A percentile compares a stretch with the other conserved stretches of the same genome.
phyloP scores from a whole-genome alignment of 2,113 vertebrate species.

The Gobius niger region DNA sequence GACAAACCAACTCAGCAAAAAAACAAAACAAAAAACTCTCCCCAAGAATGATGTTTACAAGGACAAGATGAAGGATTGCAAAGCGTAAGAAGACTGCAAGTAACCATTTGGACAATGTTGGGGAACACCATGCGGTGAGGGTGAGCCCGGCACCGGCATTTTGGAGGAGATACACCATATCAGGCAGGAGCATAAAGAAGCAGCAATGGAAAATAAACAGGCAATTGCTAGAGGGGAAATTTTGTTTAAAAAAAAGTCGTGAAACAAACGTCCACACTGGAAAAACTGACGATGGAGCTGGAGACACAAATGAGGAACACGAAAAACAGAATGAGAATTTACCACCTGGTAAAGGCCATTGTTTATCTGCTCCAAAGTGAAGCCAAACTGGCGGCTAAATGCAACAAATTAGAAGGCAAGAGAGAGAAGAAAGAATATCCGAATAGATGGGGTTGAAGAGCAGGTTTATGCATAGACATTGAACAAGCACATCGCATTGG shows the following conservation, averaged over 20 bases:
- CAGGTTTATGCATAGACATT: background rate
- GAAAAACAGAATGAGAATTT: too few species aligned
- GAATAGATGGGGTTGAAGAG: background rate
- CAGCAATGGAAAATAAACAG: too few species aligned
- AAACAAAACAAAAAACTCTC: too few species aligned
- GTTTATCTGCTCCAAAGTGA: background rate
- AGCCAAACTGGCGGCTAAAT: background rate
- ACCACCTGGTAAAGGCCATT: background rate
- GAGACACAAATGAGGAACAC: background rate
- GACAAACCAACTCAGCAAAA: too few species aligned
- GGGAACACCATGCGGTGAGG: too few species aligned
- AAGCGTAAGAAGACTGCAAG: too few species aligned
- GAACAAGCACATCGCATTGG: background rate
- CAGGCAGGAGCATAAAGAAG: too few species aligned
- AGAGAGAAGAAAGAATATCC: background rate
- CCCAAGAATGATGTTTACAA: too few species aligned
- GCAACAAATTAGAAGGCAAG: background rate
- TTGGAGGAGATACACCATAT: too few species aligned
- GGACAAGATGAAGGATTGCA: too few species aligned
- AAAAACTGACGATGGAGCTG: background rate
- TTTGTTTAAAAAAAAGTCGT: background rate
- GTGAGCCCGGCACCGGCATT: too few species aligned
- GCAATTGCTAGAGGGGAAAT: background rate
- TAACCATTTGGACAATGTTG: too few species aligned
- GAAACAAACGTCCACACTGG: background rate